Percentiles rank a stretch among this genome's conserved stretches.
Conservation (phyloP, 37 sponge, comb jelly and placozoan species). For the Halisarca cf. caerulea region DNA sequence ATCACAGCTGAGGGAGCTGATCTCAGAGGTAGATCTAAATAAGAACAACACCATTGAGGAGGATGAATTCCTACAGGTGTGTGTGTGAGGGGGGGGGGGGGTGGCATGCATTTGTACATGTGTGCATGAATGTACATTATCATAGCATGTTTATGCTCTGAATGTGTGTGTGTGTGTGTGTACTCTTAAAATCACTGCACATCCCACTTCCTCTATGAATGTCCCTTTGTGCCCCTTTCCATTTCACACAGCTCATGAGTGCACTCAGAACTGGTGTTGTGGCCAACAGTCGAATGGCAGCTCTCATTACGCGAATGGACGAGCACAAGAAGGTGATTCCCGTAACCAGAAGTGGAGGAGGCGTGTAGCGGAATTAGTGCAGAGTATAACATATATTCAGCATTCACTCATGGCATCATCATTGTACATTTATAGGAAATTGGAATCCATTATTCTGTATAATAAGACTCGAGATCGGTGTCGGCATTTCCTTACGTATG, state of each 20-base stretch:
- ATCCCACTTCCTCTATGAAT: not conserved
- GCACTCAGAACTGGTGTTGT: slow-evolving; percentile 81
- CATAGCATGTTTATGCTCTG: too few species aligned
- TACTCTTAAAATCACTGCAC: not conserved
- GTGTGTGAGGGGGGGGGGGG: not conserved
- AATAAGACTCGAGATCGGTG: too few species aligned
- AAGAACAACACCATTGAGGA: slow-evolving; percentile 94
- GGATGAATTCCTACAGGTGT: slow-evolving; percentile 96
- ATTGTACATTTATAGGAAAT: too few species aligned
- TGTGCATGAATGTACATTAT: too few species aligned
- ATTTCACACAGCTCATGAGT: slow-evolving; percentile 78
- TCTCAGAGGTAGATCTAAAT: slow-evolving; percentile 96
- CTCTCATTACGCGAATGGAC: slow-evolving; percentile 52
- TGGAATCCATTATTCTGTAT: too few species aligned
- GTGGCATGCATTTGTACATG: not conserved
- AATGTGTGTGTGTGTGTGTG: not conserved
- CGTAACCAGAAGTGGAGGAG: slow-evolving; percentile 87
- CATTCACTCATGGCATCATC: too few species aligned
- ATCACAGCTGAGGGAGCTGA: slow-evolving; percentile 81
- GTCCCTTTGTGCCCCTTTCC: not conserved
- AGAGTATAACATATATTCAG: too few species aligned
- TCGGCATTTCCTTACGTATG: too few species aligned
- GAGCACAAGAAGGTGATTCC: slow-evolving; percentile 49
- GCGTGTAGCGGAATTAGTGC: too few species aligned
- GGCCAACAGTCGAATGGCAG: slow-evolving; percentile 79